Percentiles rank a stretch among this genome's conserved stretches.
Conservation (phyloP, 2,888 invertebrate genomes). For the Melangyna quadrimaculata region DNA sequence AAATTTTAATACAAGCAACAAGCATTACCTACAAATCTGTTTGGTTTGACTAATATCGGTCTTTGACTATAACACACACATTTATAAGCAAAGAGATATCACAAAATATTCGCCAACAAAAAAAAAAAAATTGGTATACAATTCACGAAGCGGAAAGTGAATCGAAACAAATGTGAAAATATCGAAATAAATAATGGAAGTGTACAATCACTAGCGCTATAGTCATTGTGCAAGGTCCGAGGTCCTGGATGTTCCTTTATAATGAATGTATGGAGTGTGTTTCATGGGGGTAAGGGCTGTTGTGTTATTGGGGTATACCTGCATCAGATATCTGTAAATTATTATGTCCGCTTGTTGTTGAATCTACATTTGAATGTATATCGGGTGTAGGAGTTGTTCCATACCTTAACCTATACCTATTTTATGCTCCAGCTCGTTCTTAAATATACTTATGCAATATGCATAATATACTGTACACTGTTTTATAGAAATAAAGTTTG, state of each 20-base stretch:
- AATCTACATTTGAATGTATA: neutral
- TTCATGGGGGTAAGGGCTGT: neutral
- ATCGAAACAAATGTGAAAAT: constrained; percentile 70
- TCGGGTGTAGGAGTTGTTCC: constrained; percentile 28
- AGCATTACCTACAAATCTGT: too few relatives aligned
- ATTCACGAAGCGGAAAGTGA: constrained; percentile 61
- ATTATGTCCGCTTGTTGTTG: constrained; percentile 41
- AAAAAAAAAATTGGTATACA: constrained; percentile 12
- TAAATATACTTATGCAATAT: too few relatives aligned
- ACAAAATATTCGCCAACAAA: constrained; percentile 1
- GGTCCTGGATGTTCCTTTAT: neutral
- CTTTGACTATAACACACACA: neutral
- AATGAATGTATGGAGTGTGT: neutral
- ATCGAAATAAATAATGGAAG: constrained; percentile 70
- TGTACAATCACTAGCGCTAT: constrained; percentile 42
- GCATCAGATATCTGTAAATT: constrained; percentile 63
- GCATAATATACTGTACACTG: too few relatives aligned
- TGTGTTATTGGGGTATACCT: constrained; percentile 18
- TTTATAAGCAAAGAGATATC: constrained; percentile 11
- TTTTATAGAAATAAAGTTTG: too few relatives aligned
- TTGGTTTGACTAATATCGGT: neutral
- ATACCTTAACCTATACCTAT: neutral
- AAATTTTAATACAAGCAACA: too few relatives aligned
- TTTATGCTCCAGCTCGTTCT: neutral
- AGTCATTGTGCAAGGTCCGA: constrained; percentile 43